Conservation (phyloP, 2,113 vertebrate genomes). For the Silurus meridionalis region DNA sequence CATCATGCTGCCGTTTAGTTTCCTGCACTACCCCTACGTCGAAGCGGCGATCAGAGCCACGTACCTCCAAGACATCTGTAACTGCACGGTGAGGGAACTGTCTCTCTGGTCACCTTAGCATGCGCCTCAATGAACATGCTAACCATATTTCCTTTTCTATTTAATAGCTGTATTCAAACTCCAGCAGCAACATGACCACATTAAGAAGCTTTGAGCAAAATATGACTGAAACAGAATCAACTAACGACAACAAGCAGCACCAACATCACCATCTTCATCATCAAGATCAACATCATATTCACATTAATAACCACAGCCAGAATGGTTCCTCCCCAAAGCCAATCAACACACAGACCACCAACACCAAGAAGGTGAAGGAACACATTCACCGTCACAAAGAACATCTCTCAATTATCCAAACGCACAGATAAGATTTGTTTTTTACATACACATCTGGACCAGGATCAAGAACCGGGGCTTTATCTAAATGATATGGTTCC, state of each 20-base stretch:
- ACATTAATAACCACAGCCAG: slow-evolving; percentile 14
- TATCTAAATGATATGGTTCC: neutral
- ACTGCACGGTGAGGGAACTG: slow-evolving; percentile 75
- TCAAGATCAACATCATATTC: slow-evolving; percentile 10
- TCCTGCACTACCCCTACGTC: slow-evolving; percentile 77
- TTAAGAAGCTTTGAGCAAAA: neutral
- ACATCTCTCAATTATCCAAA: neutral
- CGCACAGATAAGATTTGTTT: neutral
- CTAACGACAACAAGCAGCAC: neutral
- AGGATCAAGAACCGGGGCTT: no score
- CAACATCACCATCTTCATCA: slow-evolving; percentile 10
- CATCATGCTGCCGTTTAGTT: slow-evolving; percentile 82
- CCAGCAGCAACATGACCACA: neutral
- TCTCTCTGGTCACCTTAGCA: slow-evolving; percentile 19
- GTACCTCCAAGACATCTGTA: slow-evolving; percentile 76
- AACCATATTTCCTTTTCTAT: neutral
- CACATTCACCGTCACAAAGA: neutral
- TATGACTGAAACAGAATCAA: neutral
- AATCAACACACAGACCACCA: neutral
- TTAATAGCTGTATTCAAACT: slow-evolving; percentile 23
- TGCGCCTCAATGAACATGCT: neutral
- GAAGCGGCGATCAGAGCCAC: slow-evolving; percentile 82
- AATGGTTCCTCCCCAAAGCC: neutral
- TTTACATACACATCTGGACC: no score
- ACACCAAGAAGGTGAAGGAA: neutral